Evolutionary conservation across 2,888 invertebrate genomes (phyloP).

Genomic region (Polydrusus cervinus): DNA sequence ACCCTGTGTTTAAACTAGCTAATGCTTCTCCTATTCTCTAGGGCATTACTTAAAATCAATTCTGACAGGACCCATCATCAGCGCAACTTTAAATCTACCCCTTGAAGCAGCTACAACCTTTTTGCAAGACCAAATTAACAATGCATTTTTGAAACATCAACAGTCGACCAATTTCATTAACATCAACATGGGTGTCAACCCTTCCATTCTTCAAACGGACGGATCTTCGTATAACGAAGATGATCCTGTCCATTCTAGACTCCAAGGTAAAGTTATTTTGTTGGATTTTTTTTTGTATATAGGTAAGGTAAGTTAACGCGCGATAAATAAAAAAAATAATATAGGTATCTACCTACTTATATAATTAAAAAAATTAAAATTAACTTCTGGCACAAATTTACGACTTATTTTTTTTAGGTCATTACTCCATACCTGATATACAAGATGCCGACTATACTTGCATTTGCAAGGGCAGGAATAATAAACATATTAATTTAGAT

Average conservation of each 20-base stretch:
- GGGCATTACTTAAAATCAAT: constrained; percentile 76
- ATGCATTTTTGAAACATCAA: constrained; percentile 73
- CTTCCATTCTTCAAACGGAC: constrained; percentile 59
- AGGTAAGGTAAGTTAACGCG: too few species aligned
- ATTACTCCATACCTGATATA: too few species aligned
- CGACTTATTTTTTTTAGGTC: too few species aligned
- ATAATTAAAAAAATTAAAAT: too few species aligned
- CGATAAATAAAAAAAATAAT: too few species aligned
- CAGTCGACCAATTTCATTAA: constrained; percentile 57
- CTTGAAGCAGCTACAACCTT: constrained; percentile 85
- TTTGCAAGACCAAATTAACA: constrained; percentile 90
- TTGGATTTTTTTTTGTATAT: too few species aligned
- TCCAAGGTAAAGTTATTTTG: not conserved
- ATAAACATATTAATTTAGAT: not conserved
- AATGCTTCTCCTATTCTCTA: constrained; percentile 21
- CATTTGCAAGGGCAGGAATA: not conserved
- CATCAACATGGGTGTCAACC: constrained; percentile 52
- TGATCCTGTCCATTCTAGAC: not conserved
- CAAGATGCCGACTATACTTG: not conserved
- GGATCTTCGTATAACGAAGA: constrained; percentile 35
- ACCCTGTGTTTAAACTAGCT: too few species aligned
- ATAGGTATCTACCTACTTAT: too few species aligned
- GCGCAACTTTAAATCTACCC: constrained; percentile 91
- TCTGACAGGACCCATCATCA: constrained; percentile 89
- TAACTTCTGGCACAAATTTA: too few species aligned